Base-by-base conservation (phyloP, 2,797 vertebrate genomes). In the Octomys mimax region DNA sequence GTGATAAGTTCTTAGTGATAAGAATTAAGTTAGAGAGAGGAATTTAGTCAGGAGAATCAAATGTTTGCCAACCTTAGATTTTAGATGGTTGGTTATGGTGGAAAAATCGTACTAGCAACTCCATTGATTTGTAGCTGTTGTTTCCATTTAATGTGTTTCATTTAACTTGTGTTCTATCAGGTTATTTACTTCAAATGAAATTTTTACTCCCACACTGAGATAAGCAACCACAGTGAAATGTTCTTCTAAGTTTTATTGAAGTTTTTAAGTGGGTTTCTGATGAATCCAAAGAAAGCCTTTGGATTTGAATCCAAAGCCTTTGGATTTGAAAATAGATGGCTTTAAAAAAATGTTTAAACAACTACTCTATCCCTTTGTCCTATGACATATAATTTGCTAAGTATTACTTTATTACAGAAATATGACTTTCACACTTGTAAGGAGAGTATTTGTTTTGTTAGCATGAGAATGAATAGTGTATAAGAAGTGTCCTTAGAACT, bases 201-300 rank as follows among this genome's bases (percentile, higher is more conserved):
- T 90, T 78, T 95, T 94, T 80, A 83, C 36, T 78, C 19, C 14
- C 73, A 18, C 39, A 1, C 21, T 89, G 92, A 91, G 78, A 91
- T 90, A 52, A 87, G 52, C 70, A 52, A 92, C 92, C 57, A n/a
- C 49, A 39, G 22, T 78, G 83, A 85, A 52, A 61, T 59, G 39
- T 49, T 82, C 31, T 49, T 82, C 31, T 81, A 28, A 84, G n/a
- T 94, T 93, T 92, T 28, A 82, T 79, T 87, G 87, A 87, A 39
- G 81, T 66, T 82, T n/a, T n/a, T 68, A 82, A 22, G 78, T 95
- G 83, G 18, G 75, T 91, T 94, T 94, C 62, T 91, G 70, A 73
- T 73, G 36, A 54, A 91, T 92, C 86, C 46, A 57, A 96, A 89
- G 79, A 83, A 96, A 96, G 33, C 12, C 36, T 95, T 78, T 89